Percentiles rank a stretch among this genome's conserved stretches.
Conservation (phyloP, 2,113 vertebrate genomes). For the Perca schrenkii region DNA sequence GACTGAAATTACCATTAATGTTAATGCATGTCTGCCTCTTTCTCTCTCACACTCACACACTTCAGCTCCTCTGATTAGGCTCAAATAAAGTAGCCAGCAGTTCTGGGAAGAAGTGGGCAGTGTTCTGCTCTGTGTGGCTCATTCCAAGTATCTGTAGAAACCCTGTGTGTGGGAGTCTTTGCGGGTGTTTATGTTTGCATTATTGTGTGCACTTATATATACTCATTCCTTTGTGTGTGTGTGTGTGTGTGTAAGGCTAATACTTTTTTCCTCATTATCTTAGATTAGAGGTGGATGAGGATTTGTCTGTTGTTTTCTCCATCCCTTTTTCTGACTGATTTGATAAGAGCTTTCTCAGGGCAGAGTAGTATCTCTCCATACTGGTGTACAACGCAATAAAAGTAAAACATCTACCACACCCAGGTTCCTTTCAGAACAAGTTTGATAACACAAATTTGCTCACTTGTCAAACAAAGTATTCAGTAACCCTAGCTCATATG, state of each 20-base stretch:
- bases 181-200: conserved; percentile 15
- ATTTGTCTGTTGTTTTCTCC: background rate
- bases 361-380: background rate
- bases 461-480: conserved; percentile 44
- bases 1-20: conserved; percentile 1
- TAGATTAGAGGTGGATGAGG: conserved; percentile 6
- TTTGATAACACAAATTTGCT: conserved; percentile 33
- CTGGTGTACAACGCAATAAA: conserved; percentile 12
- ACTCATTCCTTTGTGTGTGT: conserved; percentile 1
- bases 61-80: conserved; percentile 48
- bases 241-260: background rate
- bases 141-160: conserved; percentile 51
- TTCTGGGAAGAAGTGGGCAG: conserved; percentile 68
- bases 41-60: conserved; percentile 16
- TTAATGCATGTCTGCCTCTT: conserved; percentile 10
- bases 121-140: conserved; percentile 23
- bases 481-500: conserved; percentile 16
- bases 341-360: conserved; percentile 10
- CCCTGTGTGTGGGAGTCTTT: conserved; percentile 23
- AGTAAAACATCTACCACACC: background rate
- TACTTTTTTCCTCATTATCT: background rate
- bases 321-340: background rate
- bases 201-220: conserved; percentile 11
- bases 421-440: conserved; percentile 23
- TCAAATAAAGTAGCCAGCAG: conserved; percentile 49